Conservation (phyloP, 2,888 invertebrate genomes). For the Elgonia sp. region DNA sequence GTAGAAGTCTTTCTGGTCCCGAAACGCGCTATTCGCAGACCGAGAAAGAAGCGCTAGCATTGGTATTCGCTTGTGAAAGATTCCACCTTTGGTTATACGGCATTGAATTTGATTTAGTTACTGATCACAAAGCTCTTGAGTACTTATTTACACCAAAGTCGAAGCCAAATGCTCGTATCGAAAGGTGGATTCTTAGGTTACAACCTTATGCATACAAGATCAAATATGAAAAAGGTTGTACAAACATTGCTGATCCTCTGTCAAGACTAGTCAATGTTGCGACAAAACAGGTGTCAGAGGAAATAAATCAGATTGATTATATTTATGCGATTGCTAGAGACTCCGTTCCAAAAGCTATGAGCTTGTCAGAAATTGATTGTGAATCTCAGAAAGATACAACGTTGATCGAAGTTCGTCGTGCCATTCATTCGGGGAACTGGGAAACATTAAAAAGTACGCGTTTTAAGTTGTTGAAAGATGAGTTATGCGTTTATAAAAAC, state of each 20-base stretch:
- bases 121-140: constrained; percentile 82
- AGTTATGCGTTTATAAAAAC: constrained; percentile 67
- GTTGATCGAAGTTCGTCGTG: constrained; percentile 53
- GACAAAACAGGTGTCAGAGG: too few species aligned
- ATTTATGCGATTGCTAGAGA: too few species aligned
- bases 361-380: too few species aligned
- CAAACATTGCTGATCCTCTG: constrained; percentile 81
- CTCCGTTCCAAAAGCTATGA: too few species aligned
- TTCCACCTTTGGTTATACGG: constrained; percentile 80
- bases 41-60: constrained; percentile 76
- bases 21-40: constrained; percentile 81
- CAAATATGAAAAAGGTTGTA: constrained; percentile 74
- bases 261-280: constrained; percentile 48
- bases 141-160: constrained; percentile 76
- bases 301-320: too few species aligned
- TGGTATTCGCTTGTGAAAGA: constrained; percentile 75
- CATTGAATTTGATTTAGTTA: constrained; percentile 16
- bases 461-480: constrained; percentile 65
- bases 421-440: constrained; percentile 59
- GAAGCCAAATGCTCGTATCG: constrained; percentile 67
- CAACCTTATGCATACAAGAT: constrained; percentile 72
- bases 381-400: too few species aligned
- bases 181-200: constrained; percentile 81
- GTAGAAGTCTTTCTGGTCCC: constrained; percentile 81
- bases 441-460: constrained; percentile 37